Percentiles rank a stretch among this genome's conserved stretches.
Evolutionary conservation across 2,113 vertebrate species (phyloP).

Genomic region (Eleginops maclovinus): DNA sequence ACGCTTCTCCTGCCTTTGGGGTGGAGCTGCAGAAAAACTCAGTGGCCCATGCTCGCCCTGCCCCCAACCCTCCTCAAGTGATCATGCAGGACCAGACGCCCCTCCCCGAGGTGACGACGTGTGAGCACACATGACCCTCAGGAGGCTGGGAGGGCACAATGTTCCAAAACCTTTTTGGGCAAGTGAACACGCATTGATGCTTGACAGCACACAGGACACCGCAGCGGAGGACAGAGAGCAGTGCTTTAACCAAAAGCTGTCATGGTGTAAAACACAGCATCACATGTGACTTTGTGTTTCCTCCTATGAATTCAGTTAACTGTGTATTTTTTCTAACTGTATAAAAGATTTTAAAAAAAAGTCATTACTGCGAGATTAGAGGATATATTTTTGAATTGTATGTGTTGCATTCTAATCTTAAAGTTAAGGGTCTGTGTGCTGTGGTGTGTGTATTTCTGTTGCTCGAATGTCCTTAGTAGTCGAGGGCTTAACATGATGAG

Average conservation of each 20-base stretch:
- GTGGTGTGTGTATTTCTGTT: constrained; percentile 75
- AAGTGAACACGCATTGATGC: constrained; percentile 37
- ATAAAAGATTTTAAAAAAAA: constrained; percentile 50
- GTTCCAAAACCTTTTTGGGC: constrained; percentile 46
- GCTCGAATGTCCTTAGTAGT: constrained; percentile 66
- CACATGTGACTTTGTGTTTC: constrained; percentile 66
- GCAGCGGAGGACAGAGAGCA: constrained; percentile 26
- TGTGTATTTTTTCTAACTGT: constrained; percentile 77
- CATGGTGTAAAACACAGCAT: constrained; percentile 61
- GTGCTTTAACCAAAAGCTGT: constrained; percentile 48
- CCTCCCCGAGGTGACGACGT: constrained; percentile 79
- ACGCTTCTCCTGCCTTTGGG: constrained; percentile 76
- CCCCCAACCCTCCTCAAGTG: constrained; percentile 68
- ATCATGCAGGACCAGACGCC: constrained; percentile 80
- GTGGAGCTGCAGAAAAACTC: constrained; percentile 84
- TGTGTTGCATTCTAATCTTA: constrained; percentile 75
- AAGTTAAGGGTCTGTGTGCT: constrained; percentile 72
- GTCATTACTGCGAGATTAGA: constrained; percentile 63
- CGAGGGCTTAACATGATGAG: constrained; percentile 59
- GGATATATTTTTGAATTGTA: constrained; percentile 80
- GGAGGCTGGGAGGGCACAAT: constrained; percentile 55
- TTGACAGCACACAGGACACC: constrained; percentile 56
- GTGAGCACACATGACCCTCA: constrained; percentile 80
- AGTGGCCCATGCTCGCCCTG: constrained; percentile 67
- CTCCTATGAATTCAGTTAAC: constrained; percentile 49